A percentile compares a stretch with the other conserved stretches of the same genome.
These are phyloP conservation scores for Peromyscus melanophrys DNA, from an alignment of 2,797 vertebrate species.

Conservation along the genomic window DNA sequence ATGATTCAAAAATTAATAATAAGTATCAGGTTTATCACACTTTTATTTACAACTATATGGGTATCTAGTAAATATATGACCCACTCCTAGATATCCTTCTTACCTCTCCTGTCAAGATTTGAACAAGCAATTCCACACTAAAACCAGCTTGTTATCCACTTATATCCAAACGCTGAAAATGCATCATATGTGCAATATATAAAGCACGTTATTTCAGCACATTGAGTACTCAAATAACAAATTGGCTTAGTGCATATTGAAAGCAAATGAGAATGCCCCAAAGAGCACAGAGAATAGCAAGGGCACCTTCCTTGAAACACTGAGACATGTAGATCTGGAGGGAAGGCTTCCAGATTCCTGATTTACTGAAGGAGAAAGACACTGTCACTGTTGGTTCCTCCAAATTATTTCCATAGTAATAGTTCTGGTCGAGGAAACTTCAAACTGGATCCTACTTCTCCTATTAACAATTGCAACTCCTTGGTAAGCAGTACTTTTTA, in stretches of 20 bases:
- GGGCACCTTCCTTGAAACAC: neutral
- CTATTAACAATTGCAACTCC: neutral
- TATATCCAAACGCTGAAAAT: neutral
- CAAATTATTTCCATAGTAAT: rapidly evolving
- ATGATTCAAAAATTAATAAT: neutral
- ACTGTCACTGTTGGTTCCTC: neutral
- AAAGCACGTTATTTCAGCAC: neutral
- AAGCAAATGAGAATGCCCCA: neutral
- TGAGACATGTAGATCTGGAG: neutral
- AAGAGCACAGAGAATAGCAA: neutral
- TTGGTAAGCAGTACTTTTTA: neutral
- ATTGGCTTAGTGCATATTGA: neutral
- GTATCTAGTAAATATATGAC: neutral
- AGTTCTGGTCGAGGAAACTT: neutral
- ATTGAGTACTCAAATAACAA: neutral
- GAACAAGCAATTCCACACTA: neutral
- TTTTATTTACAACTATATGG: constrained; percentile 7
- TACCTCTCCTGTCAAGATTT: neutral
- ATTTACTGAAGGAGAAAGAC: neutral
- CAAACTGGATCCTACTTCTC: neutral
- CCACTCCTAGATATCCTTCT: neutral
- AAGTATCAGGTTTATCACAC: neutral
- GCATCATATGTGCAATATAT: neutral
- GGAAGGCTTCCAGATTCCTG: neutral
- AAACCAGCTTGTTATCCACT: constrained; percentile 25